Conservation (phyloP, 2,113 vertebrate genomes). For the Empidonax traillii region DNA sequence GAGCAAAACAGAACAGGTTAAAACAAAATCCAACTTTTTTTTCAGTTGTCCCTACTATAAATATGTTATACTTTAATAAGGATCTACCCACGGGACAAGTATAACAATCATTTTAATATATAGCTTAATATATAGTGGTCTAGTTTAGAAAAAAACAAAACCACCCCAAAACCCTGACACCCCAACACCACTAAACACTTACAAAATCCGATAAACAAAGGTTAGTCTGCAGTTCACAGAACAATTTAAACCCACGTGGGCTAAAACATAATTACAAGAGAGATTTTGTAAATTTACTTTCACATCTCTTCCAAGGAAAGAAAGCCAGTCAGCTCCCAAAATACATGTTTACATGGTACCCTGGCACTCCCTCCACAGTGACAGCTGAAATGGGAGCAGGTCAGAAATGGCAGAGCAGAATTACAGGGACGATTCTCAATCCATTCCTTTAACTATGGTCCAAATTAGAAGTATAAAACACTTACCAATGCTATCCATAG, state of each 20-base stretch:
- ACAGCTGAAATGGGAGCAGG: background rate
- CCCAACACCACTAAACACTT: background rate
- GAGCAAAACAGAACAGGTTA: conserved; percentile 57
- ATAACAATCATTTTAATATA: background rate
- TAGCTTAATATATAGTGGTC: background rate
- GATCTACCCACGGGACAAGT: background rate
- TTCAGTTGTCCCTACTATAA: background rate
- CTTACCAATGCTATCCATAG: conserved; percentile 93
- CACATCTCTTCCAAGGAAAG: background rate
- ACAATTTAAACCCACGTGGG: background rate
- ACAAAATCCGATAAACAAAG: background rate
- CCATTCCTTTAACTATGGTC: background rate
- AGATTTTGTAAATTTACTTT: background rate
- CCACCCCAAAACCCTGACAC: background rate
- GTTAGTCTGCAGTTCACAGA: background rate
- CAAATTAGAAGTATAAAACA: background rate
- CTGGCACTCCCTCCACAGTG: background rate
- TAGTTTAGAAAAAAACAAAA: background rate
- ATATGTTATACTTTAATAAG: background rate
- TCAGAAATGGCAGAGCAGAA: background rate
- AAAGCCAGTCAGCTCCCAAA: background rate
- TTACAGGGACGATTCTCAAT: background rate
- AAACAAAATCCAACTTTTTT: background rate
- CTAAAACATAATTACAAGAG: background rate
- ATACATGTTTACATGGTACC: background rate